Conservation (phyloP, 2,113 vertebrate species). For the Lynx canadensis region DNA sequence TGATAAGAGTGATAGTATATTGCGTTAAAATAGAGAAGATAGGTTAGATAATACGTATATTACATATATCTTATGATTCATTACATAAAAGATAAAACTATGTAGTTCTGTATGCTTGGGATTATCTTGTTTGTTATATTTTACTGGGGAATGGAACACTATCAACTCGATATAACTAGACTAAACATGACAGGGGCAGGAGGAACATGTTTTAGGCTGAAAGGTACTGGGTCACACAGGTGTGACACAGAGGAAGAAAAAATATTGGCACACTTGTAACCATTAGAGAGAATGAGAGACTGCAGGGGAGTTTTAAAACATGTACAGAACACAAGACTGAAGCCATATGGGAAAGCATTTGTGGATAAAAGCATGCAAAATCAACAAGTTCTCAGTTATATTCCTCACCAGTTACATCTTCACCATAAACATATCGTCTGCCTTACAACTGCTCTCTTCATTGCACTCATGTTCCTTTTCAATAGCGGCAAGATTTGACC, state of each 20-base stretch:
- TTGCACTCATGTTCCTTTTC: neutral
- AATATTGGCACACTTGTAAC: neutral
- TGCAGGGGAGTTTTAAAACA: neutral
- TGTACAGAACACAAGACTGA: slow-evolving; percentile 1
- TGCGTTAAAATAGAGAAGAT: neutral
- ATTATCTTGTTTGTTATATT: neutral
- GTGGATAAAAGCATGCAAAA: slow-evolving; percentile 37
- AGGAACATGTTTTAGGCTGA: neutral
- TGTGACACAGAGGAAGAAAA: neutral
- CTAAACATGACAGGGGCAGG: neutral
- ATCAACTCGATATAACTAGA: neutral
- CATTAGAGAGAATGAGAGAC: neutral
- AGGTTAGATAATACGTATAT: neutral
- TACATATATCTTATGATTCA: neutral
- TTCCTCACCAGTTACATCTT: neutral
- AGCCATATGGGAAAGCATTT: slow-evolving; percentile 36
- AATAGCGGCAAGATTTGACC: neutral
- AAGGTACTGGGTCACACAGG: neutral
- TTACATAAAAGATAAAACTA: neutral
- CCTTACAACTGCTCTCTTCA: neutral
- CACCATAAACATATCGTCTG: neutral
- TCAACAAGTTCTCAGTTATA: slow-evolving; percentile 11
- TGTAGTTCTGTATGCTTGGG: neutral
- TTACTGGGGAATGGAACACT: neutral
- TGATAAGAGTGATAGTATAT: neutral